Conservation (phyloP, 2,797 vertebrate species). For the Sebastes alutus region DNA sequence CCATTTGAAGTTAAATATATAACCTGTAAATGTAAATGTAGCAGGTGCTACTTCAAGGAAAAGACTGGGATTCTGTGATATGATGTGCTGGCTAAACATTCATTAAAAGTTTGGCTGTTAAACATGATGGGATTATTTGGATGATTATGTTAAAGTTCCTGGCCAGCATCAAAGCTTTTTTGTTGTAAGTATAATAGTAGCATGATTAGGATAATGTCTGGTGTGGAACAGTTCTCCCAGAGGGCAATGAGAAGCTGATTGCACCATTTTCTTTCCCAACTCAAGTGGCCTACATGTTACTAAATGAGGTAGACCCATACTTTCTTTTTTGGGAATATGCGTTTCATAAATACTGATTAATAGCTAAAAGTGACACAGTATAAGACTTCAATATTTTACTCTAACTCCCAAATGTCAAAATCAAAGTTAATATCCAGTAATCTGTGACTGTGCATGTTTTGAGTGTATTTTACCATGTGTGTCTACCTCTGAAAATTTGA, state of each 20-base stretch:
- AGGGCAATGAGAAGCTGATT: slow-evolving; percentile 16
- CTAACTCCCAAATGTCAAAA: background rate
- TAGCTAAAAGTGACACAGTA: background rate
- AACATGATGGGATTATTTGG: slow-evolving; percentile 29
- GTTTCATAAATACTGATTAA: background rate
- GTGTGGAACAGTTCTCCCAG: slow-evolving; percentile 19
- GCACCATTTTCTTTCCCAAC: slow-evolving; percentile 5
- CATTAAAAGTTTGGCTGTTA: slow-evolving; percentile 21
- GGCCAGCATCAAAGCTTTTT: slow-evolving; percentile 36
- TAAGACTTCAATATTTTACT: background rate
- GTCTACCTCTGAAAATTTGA: background rate
- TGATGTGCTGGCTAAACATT: background rate
- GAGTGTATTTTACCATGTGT: background rate
- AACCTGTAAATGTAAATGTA: background rate
- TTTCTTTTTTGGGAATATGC: background rate
- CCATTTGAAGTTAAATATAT: background rate
- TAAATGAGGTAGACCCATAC: background rate
- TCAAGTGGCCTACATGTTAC: background rate
- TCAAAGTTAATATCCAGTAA: background rate
- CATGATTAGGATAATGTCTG: slow-evolving; percentile 29
- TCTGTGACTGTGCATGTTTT: background rate
- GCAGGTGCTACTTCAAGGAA: background rate
- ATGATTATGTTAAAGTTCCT: slow-evolving; percentile 29
- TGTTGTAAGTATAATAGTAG: slow-evolving; percentile 35
- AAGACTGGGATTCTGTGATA: background rate